Evolutionary conservation across 2,113 vertebrate species (phyloP).

Genomic region (Ariopsis seemanni): DNA sequence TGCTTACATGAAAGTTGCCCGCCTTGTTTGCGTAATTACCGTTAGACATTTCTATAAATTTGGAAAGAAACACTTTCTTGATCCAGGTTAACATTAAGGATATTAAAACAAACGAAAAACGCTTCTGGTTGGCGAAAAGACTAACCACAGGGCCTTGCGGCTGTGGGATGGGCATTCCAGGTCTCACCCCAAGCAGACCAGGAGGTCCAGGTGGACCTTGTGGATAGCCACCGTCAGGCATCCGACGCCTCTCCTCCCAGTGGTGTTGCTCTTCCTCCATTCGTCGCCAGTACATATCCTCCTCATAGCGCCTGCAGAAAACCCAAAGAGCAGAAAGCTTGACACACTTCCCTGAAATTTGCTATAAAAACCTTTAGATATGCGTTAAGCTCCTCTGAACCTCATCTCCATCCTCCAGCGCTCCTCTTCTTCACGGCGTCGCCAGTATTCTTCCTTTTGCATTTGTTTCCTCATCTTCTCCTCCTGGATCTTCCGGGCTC

Average conservation of each 20-base stretch:
- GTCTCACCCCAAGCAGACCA: constrained; percentile 89
- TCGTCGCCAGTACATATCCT: constrained; percentile 98
- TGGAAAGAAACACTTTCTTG: too few species aligned
- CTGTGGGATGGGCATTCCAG: constrained; percentile 88
- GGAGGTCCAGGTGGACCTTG: constrained; percentile 90
- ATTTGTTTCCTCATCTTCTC: constrained; percentile 99
- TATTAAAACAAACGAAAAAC: neutral
- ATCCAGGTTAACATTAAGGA: neutral
- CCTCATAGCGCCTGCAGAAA: constrained; percentile 86
- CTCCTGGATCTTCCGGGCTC: constrained; percentile 95
- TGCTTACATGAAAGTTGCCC: too few species aligned
- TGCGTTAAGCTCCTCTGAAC: constrained; percentile 58
- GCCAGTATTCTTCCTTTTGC: constrained; percentile 98
- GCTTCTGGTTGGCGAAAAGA: constrained; percentile 51
- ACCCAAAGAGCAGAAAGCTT: neutral
- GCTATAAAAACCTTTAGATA: neutral
- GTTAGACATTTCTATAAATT: neutral
- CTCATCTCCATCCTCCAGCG: constrained; percentile 99
- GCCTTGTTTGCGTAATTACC: neutral
- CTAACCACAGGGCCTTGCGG: constrained; percentile 89
- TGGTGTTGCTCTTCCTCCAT: constrained; percentile 97
- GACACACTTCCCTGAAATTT: neutral
- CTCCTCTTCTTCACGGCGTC: constrained; percentile 93
- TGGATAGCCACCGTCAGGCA: constrained; percentile 89
- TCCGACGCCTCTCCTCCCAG: constrained; percentile 92